Evolutionary conservation across 2,888 invertebrate species (phyloP).

Genomic region (Salticus scenicus): DNA sequence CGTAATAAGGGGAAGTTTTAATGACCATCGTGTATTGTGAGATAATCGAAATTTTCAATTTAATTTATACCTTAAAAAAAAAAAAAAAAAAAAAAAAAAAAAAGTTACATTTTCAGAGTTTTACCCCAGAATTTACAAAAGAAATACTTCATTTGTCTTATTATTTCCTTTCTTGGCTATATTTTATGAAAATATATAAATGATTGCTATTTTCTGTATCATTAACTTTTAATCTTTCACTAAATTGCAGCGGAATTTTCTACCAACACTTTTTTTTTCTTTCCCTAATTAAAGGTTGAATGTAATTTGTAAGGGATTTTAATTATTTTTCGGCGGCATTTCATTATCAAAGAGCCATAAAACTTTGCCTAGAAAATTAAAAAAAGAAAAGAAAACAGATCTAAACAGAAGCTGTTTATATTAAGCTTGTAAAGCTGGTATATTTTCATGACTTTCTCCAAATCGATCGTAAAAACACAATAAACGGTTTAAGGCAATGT

Average conservation of each 20-base stretch:
- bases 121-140: too few species aligned
- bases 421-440: background rate
- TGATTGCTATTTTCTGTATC: background rate
- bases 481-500: background rate
- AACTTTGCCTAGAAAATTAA: background rate
- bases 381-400: background rate
- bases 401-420: background rate
- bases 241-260: background rate
- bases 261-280: background rate
- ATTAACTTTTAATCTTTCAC: background rate
- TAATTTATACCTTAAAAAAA: too few species aligned
- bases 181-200: background rate
- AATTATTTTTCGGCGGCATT: background rate
- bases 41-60: too few species aligned
- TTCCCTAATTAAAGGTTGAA: background rate
- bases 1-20: too few species aligned
- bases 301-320: background rate
- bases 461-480: background rate
- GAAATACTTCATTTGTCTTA: too few species aligned
- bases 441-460: background rate
- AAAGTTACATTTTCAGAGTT: too few species aligned
- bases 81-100: too few species aligned
- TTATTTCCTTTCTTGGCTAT: background rate
- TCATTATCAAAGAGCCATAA: constrained; percentile 8
- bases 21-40: too few species aligned